These are phyloP conservation scores for Lasioglossum baleicum DNA, from an alignment of 1,140 invertebrate genomes.

Conservation along the genomic window DNA sequence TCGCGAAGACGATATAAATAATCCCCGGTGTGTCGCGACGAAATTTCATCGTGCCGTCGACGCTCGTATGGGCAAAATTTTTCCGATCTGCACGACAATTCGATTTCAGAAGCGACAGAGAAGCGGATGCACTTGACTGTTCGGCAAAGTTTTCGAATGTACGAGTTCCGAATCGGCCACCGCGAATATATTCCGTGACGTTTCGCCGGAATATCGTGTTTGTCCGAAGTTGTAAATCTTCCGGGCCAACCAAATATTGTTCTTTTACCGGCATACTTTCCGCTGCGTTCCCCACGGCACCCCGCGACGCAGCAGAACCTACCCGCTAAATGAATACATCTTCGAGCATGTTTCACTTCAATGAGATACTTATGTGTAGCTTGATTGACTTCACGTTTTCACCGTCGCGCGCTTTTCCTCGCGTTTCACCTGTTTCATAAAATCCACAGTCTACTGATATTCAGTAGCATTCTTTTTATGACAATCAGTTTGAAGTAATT, in stretches of 20 bases:
- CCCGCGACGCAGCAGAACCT: no score
- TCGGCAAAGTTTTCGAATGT: background rate
- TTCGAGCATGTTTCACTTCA: no score
- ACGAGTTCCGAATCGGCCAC: slow-evolving; percentile 6
- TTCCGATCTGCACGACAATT: slow-evolving; percentile 19
- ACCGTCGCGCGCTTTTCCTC: no score
- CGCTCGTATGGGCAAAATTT: slow-evolving; percentile 11
- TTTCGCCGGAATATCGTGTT: background rate
- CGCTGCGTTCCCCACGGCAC: no score
- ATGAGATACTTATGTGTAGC: no score
- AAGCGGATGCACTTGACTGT: background rate
- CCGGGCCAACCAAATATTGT: background rate
- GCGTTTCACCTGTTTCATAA: no score
- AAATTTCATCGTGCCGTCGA: background rate
- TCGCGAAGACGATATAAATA: background rate
- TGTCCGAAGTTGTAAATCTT: slow-evolving; percentile 10
- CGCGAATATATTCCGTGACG: slow-evolving; percentile 4
- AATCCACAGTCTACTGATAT: no score
- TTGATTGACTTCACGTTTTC: no score
- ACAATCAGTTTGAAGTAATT: no score
- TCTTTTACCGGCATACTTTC: background rate
- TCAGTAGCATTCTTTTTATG: no score
- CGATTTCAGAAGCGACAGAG: slow-evolving; percentile 12
- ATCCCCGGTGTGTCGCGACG: background rate
- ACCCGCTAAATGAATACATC: background rate